Conservation (phyloP, 2,113 vertebrate genomes). For the Bufo bufo region DNA sequence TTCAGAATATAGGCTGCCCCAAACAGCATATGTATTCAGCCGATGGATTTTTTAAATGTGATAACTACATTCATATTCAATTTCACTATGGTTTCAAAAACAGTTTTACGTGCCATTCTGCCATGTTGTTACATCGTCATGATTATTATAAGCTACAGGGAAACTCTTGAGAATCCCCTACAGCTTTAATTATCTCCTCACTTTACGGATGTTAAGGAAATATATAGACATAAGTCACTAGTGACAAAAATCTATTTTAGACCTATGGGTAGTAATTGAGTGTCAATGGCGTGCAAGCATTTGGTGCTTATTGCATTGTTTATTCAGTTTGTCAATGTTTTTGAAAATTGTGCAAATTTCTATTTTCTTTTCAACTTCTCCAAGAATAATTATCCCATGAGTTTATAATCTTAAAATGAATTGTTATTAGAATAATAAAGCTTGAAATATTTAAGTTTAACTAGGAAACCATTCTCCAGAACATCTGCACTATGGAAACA, state of each 20-base stretch:
- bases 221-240: neutral
- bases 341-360: neutral
- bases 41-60: too few species aligned
- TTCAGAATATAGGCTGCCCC: neutral
- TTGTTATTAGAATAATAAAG: neutral
- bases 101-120: neutral
- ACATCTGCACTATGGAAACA: neutral
- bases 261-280: conserved; percentile 1
- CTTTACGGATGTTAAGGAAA: conserved; percentile 18
- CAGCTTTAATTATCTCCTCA: conserved; percentile 37
- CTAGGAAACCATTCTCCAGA: neutral
- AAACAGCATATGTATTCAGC: neutral
- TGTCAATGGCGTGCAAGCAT: neutral
- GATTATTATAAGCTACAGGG: conserved; percentile 32
- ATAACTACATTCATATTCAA: neutral
- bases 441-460: too few species aligned
- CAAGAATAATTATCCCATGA: neutral
- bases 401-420: neutral
- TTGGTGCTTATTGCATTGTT: neutral
- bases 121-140: neutral
- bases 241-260: conserved; percentile 27
- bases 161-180: conserved; percentile 15
- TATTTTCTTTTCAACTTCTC: neutral
- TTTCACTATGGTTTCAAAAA: neutral
- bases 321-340: neutral